A percentile compares a stretch with the other conserved stretches of the same genome.
phyloP scores from a whole-genome alignment of 2,888 invertebrate species.

The Stramonita haemastoma region DNA sequence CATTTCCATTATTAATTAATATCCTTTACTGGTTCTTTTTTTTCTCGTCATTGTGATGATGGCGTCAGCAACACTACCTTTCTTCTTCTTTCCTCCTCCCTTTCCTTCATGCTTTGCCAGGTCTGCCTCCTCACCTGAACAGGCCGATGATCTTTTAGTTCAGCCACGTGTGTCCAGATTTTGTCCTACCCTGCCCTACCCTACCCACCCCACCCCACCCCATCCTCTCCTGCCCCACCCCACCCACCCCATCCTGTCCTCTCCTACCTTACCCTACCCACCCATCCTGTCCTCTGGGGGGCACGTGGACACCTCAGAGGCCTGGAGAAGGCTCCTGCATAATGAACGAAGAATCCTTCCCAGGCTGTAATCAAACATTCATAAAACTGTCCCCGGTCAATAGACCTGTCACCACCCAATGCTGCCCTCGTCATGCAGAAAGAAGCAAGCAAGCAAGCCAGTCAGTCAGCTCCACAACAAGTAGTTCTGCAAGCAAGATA shows the following conservation, averaged over 20 bases:
- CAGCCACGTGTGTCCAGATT: background rate
- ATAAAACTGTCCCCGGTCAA: background rate
- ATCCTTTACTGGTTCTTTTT: too few species aligned
- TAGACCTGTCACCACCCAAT: background rate
- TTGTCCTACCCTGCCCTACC: background rate
- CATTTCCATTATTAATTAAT: too few species aligned
- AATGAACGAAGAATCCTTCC: background rate
- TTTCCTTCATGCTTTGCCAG: background rate
- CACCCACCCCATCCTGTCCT: too few species aligned
- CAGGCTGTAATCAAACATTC: background rate
- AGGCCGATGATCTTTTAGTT: background rate
- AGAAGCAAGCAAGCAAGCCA: too few species aligned
- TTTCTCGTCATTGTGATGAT: background rate
- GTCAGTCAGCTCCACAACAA: background rate
- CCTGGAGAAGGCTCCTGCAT: too few species aligned
- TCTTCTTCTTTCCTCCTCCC: background rate
- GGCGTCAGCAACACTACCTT: background rate
- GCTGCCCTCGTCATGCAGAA: too few species aligned
- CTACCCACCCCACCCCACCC: too few species aligned
- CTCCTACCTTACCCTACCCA: too few species aligned
- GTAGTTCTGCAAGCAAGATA: background rate
- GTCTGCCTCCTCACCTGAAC: background rate
- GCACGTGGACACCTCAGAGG: background rate
- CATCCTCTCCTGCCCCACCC: too few species aligned
- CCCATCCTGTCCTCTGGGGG: too few species aligned